Evolutionary conservation across 2,888 invertebrate genomes (phyloP).

Genomic region (Mycalesis mineus): DNA sequence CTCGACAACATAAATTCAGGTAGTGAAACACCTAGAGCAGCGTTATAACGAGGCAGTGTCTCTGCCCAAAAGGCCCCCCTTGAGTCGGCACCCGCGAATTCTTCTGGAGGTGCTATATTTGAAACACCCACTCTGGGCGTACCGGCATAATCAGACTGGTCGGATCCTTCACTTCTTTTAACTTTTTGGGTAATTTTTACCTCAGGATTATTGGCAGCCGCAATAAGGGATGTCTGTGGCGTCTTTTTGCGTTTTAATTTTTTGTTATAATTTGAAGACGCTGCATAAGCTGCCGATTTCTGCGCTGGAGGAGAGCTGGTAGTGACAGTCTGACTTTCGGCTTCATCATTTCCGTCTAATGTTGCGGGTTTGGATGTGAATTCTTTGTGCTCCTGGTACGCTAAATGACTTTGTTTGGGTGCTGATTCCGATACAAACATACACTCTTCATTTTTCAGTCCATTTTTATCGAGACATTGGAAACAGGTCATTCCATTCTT

Average conservation of each 20-base stretch:
- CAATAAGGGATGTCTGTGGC: slow-evolving; percentile 40
- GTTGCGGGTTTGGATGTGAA: slow-evolving; percentile 72
- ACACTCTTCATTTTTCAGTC: slow-evolving; percentile 86
- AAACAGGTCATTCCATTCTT: slow-evolving; percentile 88
- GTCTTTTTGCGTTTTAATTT: slow-evolving; percentile 67
- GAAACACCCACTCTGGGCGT: slow-evolving; percentile 51
- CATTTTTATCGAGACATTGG: slow-evolving; percentile 83
- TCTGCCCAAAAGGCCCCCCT: slow-evolving; percentile 83
- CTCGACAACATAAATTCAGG: slow-evolving; percentile 83
- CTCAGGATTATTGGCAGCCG: slow-evolving; percentile 47
- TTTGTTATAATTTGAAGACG: slow-evolving; percentile 57
- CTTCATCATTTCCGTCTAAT: slow-evolving; percentile 53
- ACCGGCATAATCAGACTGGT: slow-evolving; percentile 43
- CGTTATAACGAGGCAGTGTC: slow-evolving; percentile 81
- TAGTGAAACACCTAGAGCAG: slow-evolving; percentile 79
- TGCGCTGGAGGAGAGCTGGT: slow-evolving; percentile 54
- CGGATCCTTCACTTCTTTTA: slow-evolving; percentile 56
- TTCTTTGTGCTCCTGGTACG: slow-evolving; percentile 82
- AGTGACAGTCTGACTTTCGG: slow-evolving; percentile 62
- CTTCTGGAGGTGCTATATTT: slow-evolving; percentile 67
- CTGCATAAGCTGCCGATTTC: slow-evolving; percentile 63
- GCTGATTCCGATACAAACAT: slow-evolving; percentile 85
- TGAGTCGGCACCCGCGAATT: slow-evolving; percentile 75
- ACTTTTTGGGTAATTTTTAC: slow-evolving; percentile 39
- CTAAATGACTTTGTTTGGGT: slow-evolving; percentile 80